Conservation (phyloP, 2,113 vertebrate genomes). For the Callipepla squamata region DNA sequence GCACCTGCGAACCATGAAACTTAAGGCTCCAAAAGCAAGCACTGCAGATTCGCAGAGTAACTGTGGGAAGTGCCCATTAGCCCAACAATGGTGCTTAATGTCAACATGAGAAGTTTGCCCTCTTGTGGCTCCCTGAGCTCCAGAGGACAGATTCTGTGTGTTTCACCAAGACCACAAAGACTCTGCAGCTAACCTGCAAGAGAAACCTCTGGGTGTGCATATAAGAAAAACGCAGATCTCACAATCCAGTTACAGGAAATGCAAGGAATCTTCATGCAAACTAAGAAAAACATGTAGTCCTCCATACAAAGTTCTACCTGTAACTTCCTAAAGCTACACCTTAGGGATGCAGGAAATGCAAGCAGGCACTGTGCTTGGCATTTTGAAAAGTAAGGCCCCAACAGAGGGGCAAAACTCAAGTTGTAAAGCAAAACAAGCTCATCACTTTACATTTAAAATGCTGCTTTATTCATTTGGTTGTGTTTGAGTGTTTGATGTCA, state of each 20-base stretch:
- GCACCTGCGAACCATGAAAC: not conserved
- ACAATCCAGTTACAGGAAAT: fast-evolving
- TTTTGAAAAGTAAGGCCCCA: not conserved
- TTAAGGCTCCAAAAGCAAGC: not conserved
- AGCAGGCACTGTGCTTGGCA: not conserved
- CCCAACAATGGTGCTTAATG: not conserved
- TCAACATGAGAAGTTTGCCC: slow-evolving; percentile 44
- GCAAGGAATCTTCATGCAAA: not conserved
- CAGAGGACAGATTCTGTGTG: not conserved
- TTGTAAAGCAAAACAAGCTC: not conserved
- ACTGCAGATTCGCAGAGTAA: not conserved
- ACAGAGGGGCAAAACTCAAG: not conserved
- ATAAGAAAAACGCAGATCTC: not conserved
- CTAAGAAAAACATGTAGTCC: not conserved
- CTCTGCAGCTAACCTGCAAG: not conserved
- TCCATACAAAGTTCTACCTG: not conserved
- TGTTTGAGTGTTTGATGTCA: not conserved
- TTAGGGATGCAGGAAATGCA: not conserved
- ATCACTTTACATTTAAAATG: not conserved
- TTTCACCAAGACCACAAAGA: not conserved
- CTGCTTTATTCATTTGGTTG: not conserved
- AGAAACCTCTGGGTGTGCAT: not conserved
- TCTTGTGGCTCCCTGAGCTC: slow-evolving; percentile 33
- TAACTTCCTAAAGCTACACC: not conserved
- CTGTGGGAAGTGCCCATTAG: not conserved